Percentiles rank a stretch among this genome's conserved stretches.
These are phyloP conservation scores for Synaphobranchus kaupii DNA, from an alignment of 2,797 vertebrate species.

Conservation along the genomic window DNA sequence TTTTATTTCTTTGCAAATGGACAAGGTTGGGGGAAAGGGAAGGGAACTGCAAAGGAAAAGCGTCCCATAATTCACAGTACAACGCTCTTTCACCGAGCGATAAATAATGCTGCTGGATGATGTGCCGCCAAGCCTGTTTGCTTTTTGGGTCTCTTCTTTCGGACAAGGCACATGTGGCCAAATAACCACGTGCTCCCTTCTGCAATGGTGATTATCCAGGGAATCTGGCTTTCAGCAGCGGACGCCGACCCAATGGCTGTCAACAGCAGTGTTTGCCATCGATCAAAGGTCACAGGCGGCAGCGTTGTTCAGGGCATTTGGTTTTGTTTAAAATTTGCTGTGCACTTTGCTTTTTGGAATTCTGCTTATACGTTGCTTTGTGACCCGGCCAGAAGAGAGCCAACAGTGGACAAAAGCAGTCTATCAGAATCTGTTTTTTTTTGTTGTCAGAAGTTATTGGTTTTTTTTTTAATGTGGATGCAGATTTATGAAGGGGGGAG, in stretches of 20 bases:
- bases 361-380: not conserved
- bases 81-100: not conserved
- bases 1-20: not conserved
- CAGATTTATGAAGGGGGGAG: not conserved
- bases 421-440: not conserved
- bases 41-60: not conserved
- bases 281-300: constrained; percentile 23
- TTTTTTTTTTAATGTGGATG: not conserved
- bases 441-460: not conserved
- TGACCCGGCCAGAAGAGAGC: not conserved
- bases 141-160: not conserved
- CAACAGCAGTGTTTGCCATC: constrained; percentile 23
- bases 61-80: not conserved
- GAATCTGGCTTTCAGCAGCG: constrained; percentile 15
- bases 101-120: not conserved
- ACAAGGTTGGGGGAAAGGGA: not conserved
- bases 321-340: not conserved
- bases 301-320: not conserved
- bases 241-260: not conserved
- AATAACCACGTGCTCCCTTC: constrained; percentile 1
- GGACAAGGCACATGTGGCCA: not conserved
- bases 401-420: not conserved
- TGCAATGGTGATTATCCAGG: constrained; percentile 29
- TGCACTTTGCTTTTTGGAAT: constrained; percentile 4
- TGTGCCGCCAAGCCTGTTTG: not conserved